These are phyloP conservation scores for Macquaria australasica DNA, from an alignment of 2,113 vertebrate species.

Conservation along the genomic window DNA sequence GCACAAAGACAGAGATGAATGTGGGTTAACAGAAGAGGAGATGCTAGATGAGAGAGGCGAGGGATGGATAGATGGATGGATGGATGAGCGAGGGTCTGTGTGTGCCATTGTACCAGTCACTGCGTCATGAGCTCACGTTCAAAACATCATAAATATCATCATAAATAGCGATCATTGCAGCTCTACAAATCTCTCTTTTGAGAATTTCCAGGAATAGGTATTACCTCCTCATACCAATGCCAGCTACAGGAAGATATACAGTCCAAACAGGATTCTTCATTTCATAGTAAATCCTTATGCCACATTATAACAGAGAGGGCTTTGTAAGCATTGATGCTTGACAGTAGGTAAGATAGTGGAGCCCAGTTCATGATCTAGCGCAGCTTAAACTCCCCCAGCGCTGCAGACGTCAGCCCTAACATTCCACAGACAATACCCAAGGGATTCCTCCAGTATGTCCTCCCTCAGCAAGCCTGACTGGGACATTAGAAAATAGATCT, in stretches of 20 bases:
- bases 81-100: slow-evolving; percentile 34
- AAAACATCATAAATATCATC: neutral
- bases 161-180: slow-evolving; percentile 14
- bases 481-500: neutral
- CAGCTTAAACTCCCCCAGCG: slow-evolving; percentile 32
- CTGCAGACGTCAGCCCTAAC: slow-evolving; percentile 32
- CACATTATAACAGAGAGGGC: slow-evolving; percentile 7
- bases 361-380: slow-evolving; percentile 33
- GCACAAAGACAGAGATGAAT: slow-evolving; percentile 56
- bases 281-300: slow-evolving; percentile 6
- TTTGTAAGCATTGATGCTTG: slow-evolving; percentile 17
- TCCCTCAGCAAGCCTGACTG: slow-evolving; percentile 6
- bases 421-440: slow-evolving; percentile 50
- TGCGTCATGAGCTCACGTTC: slow-evolving; percentile 66
- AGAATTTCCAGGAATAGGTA: neutral
- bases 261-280: neutral
- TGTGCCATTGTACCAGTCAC: slow-evolving; percentile 81
- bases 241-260: neutral
- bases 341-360: slow-evolving; percentile 30
- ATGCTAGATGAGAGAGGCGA: slow-evolving; percentile 15
- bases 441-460: slow-evolving; percentile 10
- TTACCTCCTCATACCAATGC: slow-evolving; percentile 34
- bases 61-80: slow-evolving; percentile 20
- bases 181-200: neutral
- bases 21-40: slow-evolving; percentile 47